Conservation (phyloP, 2,113 vertebrate genomes). For the Rhynchomys soricoides region DNA sequence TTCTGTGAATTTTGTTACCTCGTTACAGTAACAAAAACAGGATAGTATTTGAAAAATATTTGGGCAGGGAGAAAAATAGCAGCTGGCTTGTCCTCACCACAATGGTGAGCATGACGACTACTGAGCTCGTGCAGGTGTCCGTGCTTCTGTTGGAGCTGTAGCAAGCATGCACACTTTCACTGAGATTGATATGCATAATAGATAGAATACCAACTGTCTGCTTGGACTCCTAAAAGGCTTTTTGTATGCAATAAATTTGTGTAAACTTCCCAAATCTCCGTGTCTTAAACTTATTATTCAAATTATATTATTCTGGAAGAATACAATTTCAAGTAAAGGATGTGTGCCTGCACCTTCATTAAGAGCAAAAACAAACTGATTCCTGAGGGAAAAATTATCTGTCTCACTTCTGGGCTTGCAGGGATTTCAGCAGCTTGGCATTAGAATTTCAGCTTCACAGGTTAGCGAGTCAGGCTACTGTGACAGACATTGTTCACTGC, state of each 20-base stretch:
- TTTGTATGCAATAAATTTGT: constrained; percentile 23
- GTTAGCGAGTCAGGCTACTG: constrained; percentile 1
- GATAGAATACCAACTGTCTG: constrained; percentile 50
- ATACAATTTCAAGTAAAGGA: constrained; percentile 46
- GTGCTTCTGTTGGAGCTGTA: constrained; percentile 66
- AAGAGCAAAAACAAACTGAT: constrained; percentile 3
- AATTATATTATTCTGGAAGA: constrained; percentile 13
- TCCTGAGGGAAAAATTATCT: background rate
- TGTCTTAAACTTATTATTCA: constrained; percentile 58
- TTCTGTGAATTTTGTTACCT: constrained; percentile 76
- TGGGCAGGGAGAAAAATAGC: constrained; percentile 66
- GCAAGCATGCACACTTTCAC: constrained; percentile 35
- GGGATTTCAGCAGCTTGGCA: background rate
- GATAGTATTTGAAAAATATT: constrained; percentile 78
- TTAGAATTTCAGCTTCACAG: background rate
- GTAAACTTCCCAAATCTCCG: constrained; percentile 44
- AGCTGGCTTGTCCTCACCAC: constrained; percentile 68
- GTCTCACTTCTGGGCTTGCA: background rate
- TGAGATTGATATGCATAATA: constrained; percentile 34
- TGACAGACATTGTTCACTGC: background rate
- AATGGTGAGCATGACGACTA: constrained; percentile 56
- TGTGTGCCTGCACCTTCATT: constrained; percentile 5
- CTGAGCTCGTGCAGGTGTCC: constrained; percentile 59
- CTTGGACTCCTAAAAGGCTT: constrained; percentile 51
- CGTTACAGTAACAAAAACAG: constrained; percentile 75